Evolutionary conservation across 2,797 vertebrate genomes (phyloP).

Genomic region (Pseudochirops corinnae): DNA sequence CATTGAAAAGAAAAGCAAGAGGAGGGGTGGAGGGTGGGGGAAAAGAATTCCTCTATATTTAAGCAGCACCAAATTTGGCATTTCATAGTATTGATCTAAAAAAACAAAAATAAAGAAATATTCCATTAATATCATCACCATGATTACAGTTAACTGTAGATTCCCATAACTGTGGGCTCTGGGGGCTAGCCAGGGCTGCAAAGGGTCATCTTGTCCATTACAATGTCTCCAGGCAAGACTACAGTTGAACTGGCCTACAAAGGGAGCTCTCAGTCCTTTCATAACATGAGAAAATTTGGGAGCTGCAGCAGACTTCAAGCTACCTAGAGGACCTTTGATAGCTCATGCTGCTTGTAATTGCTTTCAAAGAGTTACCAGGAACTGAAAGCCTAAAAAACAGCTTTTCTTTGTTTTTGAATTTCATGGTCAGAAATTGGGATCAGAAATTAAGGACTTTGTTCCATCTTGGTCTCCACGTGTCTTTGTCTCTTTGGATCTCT

Average conservation of each 20-base stretch:
- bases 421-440: not conserved
- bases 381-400: not conserved
- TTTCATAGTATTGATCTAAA: not conserved
- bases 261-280: not conserved
- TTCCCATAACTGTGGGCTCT: not conserved
- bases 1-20: constrained; percentile 41
- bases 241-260: not conserved
- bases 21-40: not conserved
- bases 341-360: not conserved
- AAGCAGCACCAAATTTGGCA: not conserved
- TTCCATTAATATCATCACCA: not conserved
- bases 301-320: no score
- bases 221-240: not conserved
- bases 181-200: constrained; percentile 19
- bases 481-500: constrained; percentile 59
- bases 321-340: not conserved
- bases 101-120: not conserved
- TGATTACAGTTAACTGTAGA: not conserved
- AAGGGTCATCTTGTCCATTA: constrained; percentile 19
- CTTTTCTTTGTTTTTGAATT: not conserved
- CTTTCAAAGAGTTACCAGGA: not conserved
- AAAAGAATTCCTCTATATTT: not conserved
- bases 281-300: not conserved
- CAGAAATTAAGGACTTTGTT: not conserved
- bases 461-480: not conserved